These are phyloP conservation scores for Zaprionus inermis DNA, from an alignment of 1,140 invertebrate species.

Conservation along the genomic window DNA sequence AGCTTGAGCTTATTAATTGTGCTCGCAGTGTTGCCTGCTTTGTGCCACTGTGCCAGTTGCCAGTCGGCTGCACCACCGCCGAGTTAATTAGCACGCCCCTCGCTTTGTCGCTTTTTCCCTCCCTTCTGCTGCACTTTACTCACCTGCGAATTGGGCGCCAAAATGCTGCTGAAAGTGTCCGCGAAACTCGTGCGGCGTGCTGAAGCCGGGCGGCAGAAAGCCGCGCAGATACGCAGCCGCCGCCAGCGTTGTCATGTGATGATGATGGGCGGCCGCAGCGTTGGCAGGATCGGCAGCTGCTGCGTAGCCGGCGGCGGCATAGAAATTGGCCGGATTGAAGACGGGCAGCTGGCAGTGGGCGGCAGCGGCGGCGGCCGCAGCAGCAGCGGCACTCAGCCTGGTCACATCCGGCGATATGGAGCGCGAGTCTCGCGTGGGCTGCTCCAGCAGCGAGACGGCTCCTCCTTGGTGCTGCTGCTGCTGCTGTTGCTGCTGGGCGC, in stretches of 20 bases:
- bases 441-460: too few species aligned
- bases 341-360: conserved; percentile 82
- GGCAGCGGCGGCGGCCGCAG: conserved; percentile 75
- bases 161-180: conserved; percentile 83
- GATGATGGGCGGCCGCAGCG: conserved; percentile 78
- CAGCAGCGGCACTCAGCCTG: conserved; percentile 73
- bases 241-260: conserved; percentile 82
- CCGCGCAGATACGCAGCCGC: conserved; percentile 79
- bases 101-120: not conserved
- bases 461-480: too few species aligned
- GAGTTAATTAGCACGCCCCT: too few species aligned
- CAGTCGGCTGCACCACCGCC: not conserved
- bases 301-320: conserved; percentile 81
- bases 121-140: conserved; percentile 46
- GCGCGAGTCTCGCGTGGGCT: conserved; percentile 61
- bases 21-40: conserved; percentile 9
- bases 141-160: conserved; percentile 79
- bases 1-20: conserved; percentile 41
- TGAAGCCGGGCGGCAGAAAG: conserved; percentile 82
- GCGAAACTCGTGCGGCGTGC: conserved; percentile 80
- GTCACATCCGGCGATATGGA: conserved; percentile 79
- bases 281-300: conserved; percentile 70
- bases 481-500: not conserved
- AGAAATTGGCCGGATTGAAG: conserved; percentile 83
- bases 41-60: not conserved